A percentile compares a stretch with the other conserved stretches of the same genome.
These are phyloP conservation scores for Garra rufa DNA, from an alignment of 2,113 vertebrate species.

Conservation along the genomic window DNA sequence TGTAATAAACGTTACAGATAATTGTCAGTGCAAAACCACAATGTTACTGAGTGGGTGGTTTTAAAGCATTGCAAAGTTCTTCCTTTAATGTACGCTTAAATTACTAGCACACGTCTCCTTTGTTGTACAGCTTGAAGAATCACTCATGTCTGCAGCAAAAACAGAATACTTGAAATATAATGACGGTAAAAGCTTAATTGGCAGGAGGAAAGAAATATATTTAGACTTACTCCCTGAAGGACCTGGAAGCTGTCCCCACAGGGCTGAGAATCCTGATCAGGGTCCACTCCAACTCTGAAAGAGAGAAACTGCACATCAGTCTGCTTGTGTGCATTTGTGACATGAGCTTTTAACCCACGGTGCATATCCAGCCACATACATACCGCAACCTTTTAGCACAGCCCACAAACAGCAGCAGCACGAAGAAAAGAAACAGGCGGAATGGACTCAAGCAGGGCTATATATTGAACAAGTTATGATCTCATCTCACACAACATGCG, in stretches of 20 bases:
- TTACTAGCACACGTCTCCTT: background rate
- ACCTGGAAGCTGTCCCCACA: slow-evolving; percentile 96
- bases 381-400: slow-evolving; percentile 19
- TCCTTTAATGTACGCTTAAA: background rate
- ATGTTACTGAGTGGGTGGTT: background rate
- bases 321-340: background rate
- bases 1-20: background rate
- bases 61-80: background rate
- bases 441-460: background rate
- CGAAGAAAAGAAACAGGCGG: background rate
- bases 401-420: background rate
- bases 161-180: background rate
- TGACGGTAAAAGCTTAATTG: background rate
- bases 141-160: background rate
- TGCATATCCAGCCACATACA: slow-evolving; percentile 28
- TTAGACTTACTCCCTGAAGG: slow-evolving; percentile 90
- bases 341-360: too few relatives aligned
- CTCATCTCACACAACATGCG: background rate
- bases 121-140: background rate
- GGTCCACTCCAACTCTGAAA: slow-evolving; percentile 95
- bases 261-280: slow-evolving; percentile 90
- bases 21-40: background rate
- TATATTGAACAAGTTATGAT: background rate
- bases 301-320: slow-evolving; percentile 41
- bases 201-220: background rate